These are phyloP conservation scores for Athene noctua DNA, from an alignment of 2,113 vertebrate genomes.

Conservation along the genomic window DNA sequence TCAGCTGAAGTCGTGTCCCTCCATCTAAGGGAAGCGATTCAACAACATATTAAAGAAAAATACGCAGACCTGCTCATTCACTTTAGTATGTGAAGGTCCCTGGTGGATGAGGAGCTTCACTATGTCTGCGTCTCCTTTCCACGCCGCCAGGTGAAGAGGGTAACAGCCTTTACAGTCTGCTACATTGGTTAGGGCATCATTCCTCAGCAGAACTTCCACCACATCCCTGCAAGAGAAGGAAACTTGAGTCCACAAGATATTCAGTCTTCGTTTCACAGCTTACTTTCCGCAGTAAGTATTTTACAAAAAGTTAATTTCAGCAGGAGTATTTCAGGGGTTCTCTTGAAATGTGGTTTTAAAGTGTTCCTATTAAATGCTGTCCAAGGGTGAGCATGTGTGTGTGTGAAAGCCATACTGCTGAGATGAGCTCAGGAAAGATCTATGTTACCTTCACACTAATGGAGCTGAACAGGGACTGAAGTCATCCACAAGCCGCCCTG, in stretches of 20 bases:
- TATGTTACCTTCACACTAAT: background rate
- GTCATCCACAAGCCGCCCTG: background rate
- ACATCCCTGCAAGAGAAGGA: constrained; percentile 83
- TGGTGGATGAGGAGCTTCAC: constrained; percentile 95
- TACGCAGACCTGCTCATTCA: constrained; percentile 93
- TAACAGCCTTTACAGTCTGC: constrained; percentile 97
- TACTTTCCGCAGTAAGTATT: background rate
- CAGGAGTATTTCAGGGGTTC: background rate
- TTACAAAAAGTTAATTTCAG: background rate
- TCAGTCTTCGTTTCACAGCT: background rate
- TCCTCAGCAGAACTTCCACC: constrained; percentile 91
- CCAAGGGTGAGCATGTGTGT: background rate
- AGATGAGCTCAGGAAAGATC: background rate
- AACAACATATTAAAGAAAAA: background rate
- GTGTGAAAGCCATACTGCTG: background rate
- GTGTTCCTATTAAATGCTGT: background rate
- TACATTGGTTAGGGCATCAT: constrained; percentile 94
- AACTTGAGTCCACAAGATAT: background rate
- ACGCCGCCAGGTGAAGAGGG: constrained; percentile 95
- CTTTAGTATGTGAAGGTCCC: constrained; percentile 91
- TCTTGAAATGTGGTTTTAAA: background rate
- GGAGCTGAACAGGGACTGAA: background rate
- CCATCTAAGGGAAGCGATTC: background rate
- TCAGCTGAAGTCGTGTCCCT: background rate
- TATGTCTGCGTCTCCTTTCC: constrained; percentile 96